These are phyloP conservation scores for Patella vulgata DNA, from an alignment of 1,140 invertebrate genomes.

Conservation along the genomic window DNA sequence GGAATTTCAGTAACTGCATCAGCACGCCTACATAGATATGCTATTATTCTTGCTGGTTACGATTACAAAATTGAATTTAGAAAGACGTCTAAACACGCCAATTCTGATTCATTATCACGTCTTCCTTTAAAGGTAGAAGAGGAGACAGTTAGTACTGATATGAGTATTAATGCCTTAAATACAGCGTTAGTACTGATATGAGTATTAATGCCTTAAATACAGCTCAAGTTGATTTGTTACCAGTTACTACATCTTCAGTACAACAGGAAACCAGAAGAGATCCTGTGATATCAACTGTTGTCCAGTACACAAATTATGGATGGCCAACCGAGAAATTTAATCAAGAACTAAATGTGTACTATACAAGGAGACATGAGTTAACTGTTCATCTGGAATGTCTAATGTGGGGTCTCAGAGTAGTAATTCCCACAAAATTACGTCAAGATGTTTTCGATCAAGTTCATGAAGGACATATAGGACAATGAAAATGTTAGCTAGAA, in stretches of 20 bases:
- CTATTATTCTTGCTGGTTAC: slow-evolving; percentile 56
- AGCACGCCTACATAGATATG: slow-evolving; percentile 62
- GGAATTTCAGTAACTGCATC: slow-evolving; percentile 49
- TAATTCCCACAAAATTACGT: no score
- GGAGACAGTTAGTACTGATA: no score
- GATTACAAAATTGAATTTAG: slow-evolving; percentile 60
- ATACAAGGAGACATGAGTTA: slow-evolving; percentile 14
- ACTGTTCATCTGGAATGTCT: slow-evolving; percentile 22
- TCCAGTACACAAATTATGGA: no score
- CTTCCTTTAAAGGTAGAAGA: slow-evolving; percentile 16
- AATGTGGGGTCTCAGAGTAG: no score
- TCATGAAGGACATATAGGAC: slow-evolving; percentile 50
- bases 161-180: no score
- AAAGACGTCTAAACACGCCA: no score
- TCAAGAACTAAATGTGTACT: slow-evolving; percentile 1
- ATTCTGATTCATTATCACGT: no score
- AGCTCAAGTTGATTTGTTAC: not conserved
- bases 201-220: no score
- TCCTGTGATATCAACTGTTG: slow-evolving; percentile 10
- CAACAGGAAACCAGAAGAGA: slow-evolving; percentile 1
- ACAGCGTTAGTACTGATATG: no score
- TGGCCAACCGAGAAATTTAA: no score
- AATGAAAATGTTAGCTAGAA: slow-evolving; percentile 64
- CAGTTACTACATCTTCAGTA: not conserved
- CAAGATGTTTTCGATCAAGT: slow-evolving; percentile 10